Conservation (phyloP, 2,797 vertebrate species). For the Urophycis tenuis region DNA sequence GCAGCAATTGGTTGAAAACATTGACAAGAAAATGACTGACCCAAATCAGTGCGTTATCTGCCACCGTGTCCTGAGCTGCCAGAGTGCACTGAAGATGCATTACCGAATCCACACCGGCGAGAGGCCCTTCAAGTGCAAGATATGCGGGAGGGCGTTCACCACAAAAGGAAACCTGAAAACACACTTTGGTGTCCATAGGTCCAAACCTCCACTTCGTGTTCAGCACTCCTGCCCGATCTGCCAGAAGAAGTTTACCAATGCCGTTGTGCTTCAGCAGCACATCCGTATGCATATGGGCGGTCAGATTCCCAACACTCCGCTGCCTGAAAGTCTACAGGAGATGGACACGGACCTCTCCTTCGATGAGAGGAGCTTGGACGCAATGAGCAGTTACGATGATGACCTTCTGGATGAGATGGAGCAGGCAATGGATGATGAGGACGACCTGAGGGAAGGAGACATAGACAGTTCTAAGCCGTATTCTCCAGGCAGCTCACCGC, state of each 20-base stretch:
- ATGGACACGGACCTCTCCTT: slow-evolving; percentile 88
- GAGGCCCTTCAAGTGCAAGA: slow-evolving; percentile 99
- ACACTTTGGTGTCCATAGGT: slow-evolving; percentile 96
- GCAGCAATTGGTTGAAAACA: slow-evolving; percentile 98
- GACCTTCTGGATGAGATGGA: slow-evolving; percentile 90
- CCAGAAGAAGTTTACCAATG: slow-evolving; percentile 99
- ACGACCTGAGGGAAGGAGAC: slow-evolving; percentile 76
- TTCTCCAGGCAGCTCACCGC: slow-evolving; percentile 79
- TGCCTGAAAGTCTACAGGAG: slow-evolving; percentile 89
- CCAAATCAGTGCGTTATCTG: slow-evolving; percentile 99
- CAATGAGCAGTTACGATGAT: slow-evolving; percentile 86
- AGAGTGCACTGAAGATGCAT: slow-evolving; percentile 99
- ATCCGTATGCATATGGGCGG: slow-evolving; percentile 99
- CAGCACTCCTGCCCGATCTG: slow-evolving; percentile 99
- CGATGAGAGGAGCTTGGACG: slow-evolving; percentile 86
- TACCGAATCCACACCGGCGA: slow-evolving; percentile 98
- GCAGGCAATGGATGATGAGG: slow-evolving; percentile 90
- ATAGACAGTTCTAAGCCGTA: slow-evolving; percentile 78
- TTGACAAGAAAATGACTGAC: slow-evolving; percentile 99
- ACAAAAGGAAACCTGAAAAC: slow-evolving; percentile 99
- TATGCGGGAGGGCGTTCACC: slow-evolving; percentile 98
- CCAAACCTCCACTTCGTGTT: slow-evolving; percentile 94
- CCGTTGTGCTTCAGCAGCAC: slow-evolving; percentile 96
- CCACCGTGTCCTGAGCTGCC: slow-evolving; percentile 97
- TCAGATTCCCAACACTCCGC: slow-evolving; percentile 92